Base-by-base conservation (phyloP, 2,797 vertebrate species). In the Siniperca obscura region DNA sequence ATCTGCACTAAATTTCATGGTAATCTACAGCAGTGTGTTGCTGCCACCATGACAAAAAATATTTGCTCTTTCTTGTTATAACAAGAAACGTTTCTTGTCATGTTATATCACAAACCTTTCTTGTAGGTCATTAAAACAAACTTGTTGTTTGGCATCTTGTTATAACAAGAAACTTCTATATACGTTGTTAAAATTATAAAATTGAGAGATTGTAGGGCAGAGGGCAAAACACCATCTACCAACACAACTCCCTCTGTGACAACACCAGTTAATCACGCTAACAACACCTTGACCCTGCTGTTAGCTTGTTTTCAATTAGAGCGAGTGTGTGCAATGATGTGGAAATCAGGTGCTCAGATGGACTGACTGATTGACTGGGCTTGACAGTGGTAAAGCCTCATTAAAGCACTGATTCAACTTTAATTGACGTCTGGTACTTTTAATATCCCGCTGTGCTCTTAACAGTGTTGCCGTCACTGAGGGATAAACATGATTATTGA, bases 401-500 rank as follows among this genome's bases (percentile, higher is more conserved):
- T 85, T 88, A 86, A 69, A 71, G 61, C 70, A 46, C 67, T 67
- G 56, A 90, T 90, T 87, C 61, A 80, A 78, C 56, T 64, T 61
- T 71, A 86, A 91, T 73, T 81, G 73, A 81, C 30, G 16, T 69
- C 70, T 74, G 68, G 14, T 70, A 70, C 78, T 75, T 88, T 83
- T 82, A 85, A 87, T 86, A 78, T n/a, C 73, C 4, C 0, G 1
- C 48, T 46, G 40, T 83, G 80, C 76, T 87, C 69, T 87, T 76
- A 78, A 66, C 10, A 0, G 34, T 40, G 69, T 70, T 77, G 74
- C 76, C 2, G 6, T 78, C 61, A 48, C 16, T 16, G 65, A 75
- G 34, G 42, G 81, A 81, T 68, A 83, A 89, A 88, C 81, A 84
- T 44, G 79, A 89, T 87, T 82, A 86, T 74, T 85, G 87, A 86